These are phyloP conservation scores for Lycorma delicatula DNA, from an alignment of 1,140 invertebrate species.

Conservation along the genomic window DNA sequence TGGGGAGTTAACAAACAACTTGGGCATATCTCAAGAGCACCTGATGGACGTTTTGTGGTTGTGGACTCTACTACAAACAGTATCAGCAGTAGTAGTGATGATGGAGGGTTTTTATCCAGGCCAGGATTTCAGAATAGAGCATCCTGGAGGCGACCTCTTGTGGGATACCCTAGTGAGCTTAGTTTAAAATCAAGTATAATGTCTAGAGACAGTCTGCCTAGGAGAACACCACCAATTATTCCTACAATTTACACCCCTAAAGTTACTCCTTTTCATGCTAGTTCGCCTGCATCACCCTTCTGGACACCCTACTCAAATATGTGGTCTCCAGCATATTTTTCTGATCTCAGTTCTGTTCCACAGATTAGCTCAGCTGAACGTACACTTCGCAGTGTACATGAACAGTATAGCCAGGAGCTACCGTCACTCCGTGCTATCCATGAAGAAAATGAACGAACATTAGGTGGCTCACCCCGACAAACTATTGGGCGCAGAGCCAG, in stretches of 20 bases:
- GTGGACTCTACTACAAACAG: slow-evolving; percentile 57
- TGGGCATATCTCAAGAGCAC: slow-evolving; percentile 56
- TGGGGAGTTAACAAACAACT: slow-evolving; percentile 41
- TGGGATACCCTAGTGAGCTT: slow-evolving; percentile 53
- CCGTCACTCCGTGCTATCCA: slow-evolving; percentile 64
- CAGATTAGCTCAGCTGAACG: slow-evolving; percentile 69
- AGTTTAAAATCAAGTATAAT: slow-evolving; percentile 58
- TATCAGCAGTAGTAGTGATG: slow-evolving; percentile 61
- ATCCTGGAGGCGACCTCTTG: slow-evolving; percentile 56
- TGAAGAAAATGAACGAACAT: slow-evolving; percentile 45
- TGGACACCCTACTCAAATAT: slow-evolving; percentile 35
- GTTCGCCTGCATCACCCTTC: slow-evolving; percentile 51
- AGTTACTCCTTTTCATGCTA: slow-evolving; percentile 51
- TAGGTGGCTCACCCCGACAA: slow-evolving; percentile 20
- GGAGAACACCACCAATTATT: slow-evolving; percentile 36
- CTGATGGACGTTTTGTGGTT: slow-evolving; percentile 64
- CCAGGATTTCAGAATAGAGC: slow-evolving; percentile 40
- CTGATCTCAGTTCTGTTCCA: slow-evolving; percentile 75
- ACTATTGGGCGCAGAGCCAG: slow-evolving; percentile 36
- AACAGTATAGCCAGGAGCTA: slow-evolving; percentile 61
- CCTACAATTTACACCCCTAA: slow-evolving; percentile 40
- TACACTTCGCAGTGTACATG: slow-evolving; percentile 55
- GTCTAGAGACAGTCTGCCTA: slow-evolving; percentile 31
- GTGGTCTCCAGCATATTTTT: slow-evolving; percentile 63
- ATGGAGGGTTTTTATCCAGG: slow-evolving; percentile 62